Conservation (phyloP, 1,140 invertebrate genomes). For the Fopius arisanus region DNA sequence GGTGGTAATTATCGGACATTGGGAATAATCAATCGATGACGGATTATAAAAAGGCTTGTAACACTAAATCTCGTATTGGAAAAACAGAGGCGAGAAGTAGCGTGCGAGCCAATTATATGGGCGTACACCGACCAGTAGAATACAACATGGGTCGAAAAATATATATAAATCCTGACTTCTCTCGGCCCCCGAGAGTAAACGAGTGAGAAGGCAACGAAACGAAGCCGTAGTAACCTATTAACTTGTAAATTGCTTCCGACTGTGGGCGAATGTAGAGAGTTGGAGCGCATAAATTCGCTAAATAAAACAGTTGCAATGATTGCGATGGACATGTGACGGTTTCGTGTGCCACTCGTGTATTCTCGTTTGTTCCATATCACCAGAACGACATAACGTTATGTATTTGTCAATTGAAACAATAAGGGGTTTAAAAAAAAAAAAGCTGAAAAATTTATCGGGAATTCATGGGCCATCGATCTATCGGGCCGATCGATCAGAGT, state of each 20-base stretch:
- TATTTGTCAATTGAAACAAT: not conserved
- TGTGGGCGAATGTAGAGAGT: conserved; percentile 38
- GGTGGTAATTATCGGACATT: too few relatives aligned
- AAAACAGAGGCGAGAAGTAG: conserved; percentile 37
- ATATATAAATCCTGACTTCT: conserved; percentile 25
- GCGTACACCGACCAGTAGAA: conserved; percentile 39
- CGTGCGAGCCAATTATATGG: conserved; percentile 55
- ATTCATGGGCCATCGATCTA: not conserved
- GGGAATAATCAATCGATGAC: not conserved
- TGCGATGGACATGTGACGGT: conserved; percentile 8
- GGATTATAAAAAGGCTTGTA: not conserved
- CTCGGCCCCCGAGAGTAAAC: conserved; percentile 3
- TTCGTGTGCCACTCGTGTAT: not conserved
- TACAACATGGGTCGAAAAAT: conserved; percentile 10
- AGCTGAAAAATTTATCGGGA: not conserved
- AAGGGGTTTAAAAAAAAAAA: not conserved
- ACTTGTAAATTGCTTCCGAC: conserved; percentile 64
- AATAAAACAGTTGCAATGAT: conserved; percentile 33
- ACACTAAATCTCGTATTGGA: not conserved
- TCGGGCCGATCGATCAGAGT: not conserved
- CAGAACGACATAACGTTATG: not conserved
- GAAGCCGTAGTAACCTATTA: conserved; percentile 59
- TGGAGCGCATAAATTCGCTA: conserved; percentile 47
- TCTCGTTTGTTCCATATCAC: not conserved
- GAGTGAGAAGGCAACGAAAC: conserved; percentile 47